Conservation (phyloP, 2,888 invertebrate species). For the Amphimallon solstitiale region DNA sequence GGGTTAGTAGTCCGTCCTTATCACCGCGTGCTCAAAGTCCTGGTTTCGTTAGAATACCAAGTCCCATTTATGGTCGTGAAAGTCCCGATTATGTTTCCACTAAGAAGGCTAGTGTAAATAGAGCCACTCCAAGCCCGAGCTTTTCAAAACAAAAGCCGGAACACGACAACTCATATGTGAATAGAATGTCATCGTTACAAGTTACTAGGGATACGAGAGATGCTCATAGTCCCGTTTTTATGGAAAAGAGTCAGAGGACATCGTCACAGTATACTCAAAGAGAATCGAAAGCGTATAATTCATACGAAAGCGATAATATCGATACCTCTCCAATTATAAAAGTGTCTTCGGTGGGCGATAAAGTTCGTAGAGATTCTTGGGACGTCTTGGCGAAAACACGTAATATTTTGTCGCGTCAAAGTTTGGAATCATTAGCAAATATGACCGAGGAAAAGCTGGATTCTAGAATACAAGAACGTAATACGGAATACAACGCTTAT, state of each 20-base stretch:
- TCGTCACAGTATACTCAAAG: constrained; percentile 54
- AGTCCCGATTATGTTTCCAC: constrained; percentile 61
- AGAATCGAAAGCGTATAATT: constrained; percentile 53
- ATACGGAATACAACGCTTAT: constrained; percentile 41
- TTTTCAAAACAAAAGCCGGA: constrained; percentile 52
- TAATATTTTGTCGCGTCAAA: constrained; percentile 76
- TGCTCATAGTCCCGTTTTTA: constrained; percentile 56
- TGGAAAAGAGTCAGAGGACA: constrained; percentile 56
- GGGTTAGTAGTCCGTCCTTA: constrained; percentile 56
- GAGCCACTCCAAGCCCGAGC: constrained; percentile 47
- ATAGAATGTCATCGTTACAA: constrained; percentile 58
- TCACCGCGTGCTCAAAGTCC: constrained; percentile 56
- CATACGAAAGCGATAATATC: constrained; percentile 51
- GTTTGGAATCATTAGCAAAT: constrained; percentile 76
- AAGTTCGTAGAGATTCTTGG: constrained; percentile 79
- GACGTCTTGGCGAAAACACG: constrained; percentile 84
- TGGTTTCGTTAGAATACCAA: constrained; percentile 46
- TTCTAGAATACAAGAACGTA: constrained; percentile 48
- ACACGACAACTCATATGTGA: constrained; percentile 54
- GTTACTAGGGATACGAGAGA: constrained; percentile 49
- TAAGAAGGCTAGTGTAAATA: constrained; percentile 56
- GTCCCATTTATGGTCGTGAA: constrained; percentile 46
- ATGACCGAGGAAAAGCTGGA: constrained; percentile 71
- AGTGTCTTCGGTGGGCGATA: constrained; percentile 70
- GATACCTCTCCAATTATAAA: constrained; percentile 69